phyloP scores from a whole-genome alignment of 2,797 vertebrate species.

The Mionectes olivaceus region DNA sequence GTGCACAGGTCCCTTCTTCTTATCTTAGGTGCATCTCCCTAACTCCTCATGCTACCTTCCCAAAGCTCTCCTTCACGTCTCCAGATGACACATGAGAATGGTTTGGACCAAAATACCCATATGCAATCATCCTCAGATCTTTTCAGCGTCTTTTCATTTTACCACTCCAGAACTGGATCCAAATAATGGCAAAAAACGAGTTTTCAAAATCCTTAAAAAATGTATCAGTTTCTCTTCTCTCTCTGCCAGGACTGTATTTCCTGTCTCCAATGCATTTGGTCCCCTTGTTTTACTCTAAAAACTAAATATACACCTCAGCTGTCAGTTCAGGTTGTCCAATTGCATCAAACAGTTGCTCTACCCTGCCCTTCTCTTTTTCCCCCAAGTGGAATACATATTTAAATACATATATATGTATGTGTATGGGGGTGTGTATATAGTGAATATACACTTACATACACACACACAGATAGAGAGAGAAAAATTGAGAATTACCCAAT shows the following conservation, averaged over 20 bases:
- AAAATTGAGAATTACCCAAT: neutral
- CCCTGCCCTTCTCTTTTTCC: neutral
- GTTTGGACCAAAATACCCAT: neutral
- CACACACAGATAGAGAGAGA: neutral
- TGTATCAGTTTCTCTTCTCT: neutral
- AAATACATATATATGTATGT: neutral
- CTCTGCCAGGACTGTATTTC: neutral
- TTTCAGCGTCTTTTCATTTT: neutral
- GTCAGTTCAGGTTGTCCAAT: neutral
- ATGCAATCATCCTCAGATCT: neutral
- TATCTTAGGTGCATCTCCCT: neutral
- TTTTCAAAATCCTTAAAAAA: neutral
- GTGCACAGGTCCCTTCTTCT: neutral
- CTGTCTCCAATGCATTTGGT: neutral
- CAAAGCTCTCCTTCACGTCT: neutral
- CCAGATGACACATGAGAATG: neutral
- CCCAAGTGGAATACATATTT: neutral
- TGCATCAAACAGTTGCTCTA: neutral
- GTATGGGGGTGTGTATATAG: neutral
- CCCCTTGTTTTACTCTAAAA: neutral
- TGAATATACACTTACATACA: neutral
- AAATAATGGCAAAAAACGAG: conserved; percentile 14
- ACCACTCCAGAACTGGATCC: neutral
- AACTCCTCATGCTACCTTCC: neutral
- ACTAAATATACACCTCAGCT: neutral